Percentiles rank a stretch among this genome's conserved stretches.
Evolutionary conservation across 2,797 vertebrate species (phyloP).

Genomic region (Bradypodion ventrale): DNA sequence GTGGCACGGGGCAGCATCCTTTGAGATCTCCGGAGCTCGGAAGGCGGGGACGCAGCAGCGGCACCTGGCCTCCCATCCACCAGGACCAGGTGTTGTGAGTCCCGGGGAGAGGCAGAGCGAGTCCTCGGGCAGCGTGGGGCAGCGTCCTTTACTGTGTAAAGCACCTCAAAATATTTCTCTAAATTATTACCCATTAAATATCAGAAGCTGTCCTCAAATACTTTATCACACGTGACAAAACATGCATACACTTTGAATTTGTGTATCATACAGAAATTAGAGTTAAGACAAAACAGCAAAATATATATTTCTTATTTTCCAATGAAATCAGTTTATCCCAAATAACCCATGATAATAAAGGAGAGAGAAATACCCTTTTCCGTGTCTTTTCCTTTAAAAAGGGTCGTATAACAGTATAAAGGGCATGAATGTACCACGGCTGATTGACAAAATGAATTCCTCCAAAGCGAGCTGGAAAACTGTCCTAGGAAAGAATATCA

Average conservation of each 20-base stretch:
- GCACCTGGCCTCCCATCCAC: too few species aligned
- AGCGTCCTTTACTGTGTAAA: background rate
- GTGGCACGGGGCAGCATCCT: too few species aligned
- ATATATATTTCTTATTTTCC: background rate
- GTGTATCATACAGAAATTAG: background rate
- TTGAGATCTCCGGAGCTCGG: too few species aligned
- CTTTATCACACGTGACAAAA: background rate
- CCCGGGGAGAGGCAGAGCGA: too few species aligned
- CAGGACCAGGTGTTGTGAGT: too few species aligned
- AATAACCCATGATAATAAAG: slow-evolving; percentile 35
- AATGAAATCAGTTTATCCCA: background rate
- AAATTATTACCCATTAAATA: slow-evolving; percentile 16
- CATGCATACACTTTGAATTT: background rate
- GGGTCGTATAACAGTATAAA: slow-evolving; percentile 96
- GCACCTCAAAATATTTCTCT: background rate
- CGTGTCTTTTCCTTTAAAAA: slow-evolving; percentile 99
- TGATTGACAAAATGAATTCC: slow-evolving; percentile 99
- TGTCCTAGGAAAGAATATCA: slow-evolving; percentile 82
- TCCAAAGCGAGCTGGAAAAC: slow-evolving; percentile 96
- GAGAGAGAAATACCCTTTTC: slow-evolving; percentile 86
- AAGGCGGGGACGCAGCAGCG: too few species aligned
- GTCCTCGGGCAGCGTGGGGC: too few species aligned
- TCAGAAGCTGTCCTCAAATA: background rate
- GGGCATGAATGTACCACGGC: slow-evolving; percentile 97
- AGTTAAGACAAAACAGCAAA: background rate